Evolutionary conservation across 2,113 vertebrate genomes (phyloP), one percentile per base, ranked within the genome.

Genomic region (Mormoops blainvillei): DNA sequence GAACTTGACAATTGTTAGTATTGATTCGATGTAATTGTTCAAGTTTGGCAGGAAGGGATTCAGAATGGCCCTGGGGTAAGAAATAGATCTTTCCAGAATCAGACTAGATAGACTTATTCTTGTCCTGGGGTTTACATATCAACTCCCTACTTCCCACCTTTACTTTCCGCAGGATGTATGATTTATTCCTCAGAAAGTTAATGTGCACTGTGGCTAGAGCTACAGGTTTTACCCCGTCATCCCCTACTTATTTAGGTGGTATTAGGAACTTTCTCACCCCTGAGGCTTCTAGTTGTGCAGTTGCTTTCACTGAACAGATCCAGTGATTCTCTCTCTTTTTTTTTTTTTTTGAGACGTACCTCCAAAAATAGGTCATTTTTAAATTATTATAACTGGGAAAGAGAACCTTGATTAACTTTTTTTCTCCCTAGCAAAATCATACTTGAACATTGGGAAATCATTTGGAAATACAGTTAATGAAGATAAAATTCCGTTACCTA

Each of bases 401-500:
- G 45, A 89, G 24, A 89, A 14, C 4, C 18, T 89, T 54, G 4
- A 36, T 81, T 58, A 61, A 31, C 24, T 54, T 63, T 56, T 63
- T 92, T 92, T 63, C 74, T 91, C 26, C 38, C 45, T 73, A 82
- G n/a, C 41, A 91, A 87, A 85, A 85, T 82, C 28, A 52, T 71
- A 31, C 15, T 8, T 89, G 77, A 82, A 41, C 24, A n/a, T 38
- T 82, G 18, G 31, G 12, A 67, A 87, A 65, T 22, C 65, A 71
- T 19, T 80, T 50, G 36, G 58, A 89, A 93, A 76, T 87, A 52
- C 2, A 92, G 45, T 58, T 54, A 87, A 65, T 87, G 33, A 94
- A 96, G 71, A 76, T 80, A 84, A 92, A 94, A 95, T 77, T 28
- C 54, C 38, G n/a, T 87, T 80, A 80, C 56, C 22, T 92, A 58